Evolutionary conservation across 2,888 invertebrate species (phyloP), one percentile per base, ranked within the genome.

Genomic region (Carterocephalus palaemon): DNA sequence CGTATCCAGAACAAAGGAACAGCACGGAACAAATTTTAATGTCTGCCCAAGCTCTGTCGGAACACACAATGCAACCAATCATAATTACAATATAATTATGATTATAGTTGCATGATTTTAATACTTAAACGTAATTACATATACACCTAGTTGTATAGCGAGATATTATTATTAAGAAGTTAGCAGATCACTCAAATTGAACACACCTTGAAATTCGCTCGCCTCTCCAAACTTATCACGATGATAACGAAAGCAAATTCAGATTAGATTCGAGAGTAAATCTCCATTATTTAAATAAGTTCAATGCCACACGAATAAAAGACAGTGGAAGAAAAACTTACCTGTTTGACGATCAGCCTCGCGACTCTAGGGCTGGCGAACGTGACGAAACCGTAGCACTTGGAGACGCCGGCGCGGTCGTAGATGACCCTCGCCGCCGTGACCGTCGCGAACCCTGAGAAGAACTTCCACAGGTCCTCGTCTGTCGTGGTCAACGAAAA

Each of bases 391-490:
- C 94, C 95, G 71, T 96, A 96, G 54, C 96, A 96, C 83, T 97
- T 97, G 52, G 97, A 97, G 10, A 97, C 95, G 2, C 98, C 98
- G 53, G 96, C 97, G 61, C 97, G 88, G 75, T 98, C 97, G 61
- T 94, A 93, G 55, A 98, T 98, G 57, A 98, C 97, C 86, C 98
- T 96, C 38, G 96, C 96, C 32, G 95, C 94, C 58, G 93, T 96
- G 22, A 95, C 95, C 39, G 94, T 93, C 39, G 97, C 96, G 65
- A 95, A 95, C 36, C 92, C 91, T 51, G 96, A 95, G 79, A 98
- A 98, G 54, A 97, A 92, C 73, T 95, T 93, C 82, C 95, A 93
- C 54, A 98, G 84, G 70, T 98, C 98, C 41, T 93, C 92, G 82
- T 97, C 98, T 34, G 96, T 96, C 31, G 97, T 97, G 67, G 94